A percentile compares a stretch with the other conserved stretches of the same genome.
These are phyloP conservation scores for Phthorimaea operculella DNA, from an alignment of 1,140 invertebrate genomes.

Conservation along the genomic window DNA sequence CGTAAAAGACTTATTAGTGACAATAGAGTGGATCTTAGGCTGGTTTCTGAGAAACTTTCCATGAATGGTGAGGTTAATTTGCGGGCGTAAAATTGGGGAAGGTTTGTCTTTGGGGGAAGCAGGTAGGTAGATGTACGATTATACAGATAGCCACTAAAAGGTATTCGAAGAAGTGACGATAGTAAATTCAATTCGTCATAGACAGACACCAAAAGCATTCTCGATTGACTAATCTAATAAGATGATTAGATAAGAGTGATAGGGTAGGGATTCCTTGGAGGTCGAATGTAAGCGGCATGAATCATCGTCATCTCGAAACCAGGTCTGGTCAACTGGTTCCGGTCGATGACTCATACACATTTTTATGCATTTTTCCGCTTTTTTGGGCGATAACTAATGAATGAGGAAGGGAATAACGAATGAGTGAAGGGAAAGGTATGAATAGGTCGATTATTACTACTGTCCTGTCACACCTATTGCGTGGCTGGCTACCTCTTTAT, in stretches of 20 bases:
- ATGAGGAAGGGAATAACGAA: too few species aligned
- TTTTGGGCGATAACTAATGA: not conserved
- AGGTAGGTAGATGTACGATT: too few species aligned
- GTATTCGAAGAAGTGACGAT: too few species aligned
- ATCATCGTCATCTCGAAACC: conserved; percentile 19
- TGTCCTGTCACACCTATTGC: not conserved
- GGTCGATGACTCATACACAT: not conserved
- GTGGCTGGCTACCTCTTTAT: not conserved
- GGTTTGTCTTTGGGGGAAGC: too few species aligned
- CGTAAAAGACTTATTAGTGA: not conserved
- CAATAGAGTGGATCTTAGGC: not conserved
- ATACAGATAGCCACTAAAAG: too few species aligned
- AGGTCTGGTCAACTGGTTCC: not conserved
- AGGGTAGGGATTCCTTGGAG: conserved; percentile 25
- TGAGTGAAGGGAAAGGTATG: not conserved
- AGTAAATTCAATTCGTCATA: too few species aligned
- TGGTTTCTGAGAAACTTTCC: too few species aligned
- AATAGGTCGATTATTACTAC: conserved; percentile 1
- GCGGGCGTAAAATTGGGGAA: too few species aligned
- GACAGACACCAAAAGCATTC: too few species aligned
- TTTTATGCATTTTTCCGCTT: conserved; percentile 2
- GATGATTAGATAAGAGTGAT: conserved; percentile 1
- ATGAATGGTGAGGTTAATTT: too few species aligned
- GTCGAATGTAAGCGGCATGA: conserved; percentile 16
- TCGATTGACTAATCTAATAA: not conserved